Conservation (phyloP, 2,888 invertebrate genomes). For the Melanotus villosus region DNA sequence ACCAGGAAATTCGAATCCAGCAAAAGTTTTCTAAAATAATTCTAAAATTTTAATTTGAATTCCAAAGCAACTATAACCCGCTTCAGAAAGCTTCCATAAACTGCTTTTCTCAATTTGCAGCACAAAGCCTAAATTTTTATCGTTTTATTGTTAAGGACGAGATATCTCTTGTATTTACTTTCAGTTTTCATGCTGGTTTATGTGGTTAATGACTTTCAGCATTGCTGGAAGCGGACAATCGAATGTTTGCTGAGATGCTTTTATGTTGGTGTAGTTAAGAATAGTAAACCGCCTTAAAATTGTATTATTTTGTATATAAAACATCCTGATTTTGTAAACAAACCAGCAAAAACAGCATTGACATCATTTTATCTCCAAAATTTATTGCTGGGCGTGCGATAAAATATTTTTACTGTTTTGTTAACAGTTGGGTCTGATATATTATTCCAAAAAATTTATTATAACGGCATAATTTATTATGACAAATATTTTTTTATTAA, state of each 20-base stretch:
- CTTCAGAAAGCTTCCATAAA: neutral
- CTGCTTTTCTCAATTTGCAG: constrained; percentile 15
- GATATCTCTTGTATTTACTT: constrained; percentile 8
- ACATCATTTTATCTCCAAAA: neutral
- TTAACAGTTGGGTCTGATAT: too few species aligned
- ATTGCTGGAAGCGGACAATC: neutral
- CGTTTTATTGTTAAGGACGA: neutral
- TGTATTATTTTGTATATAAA: too few species aligned
- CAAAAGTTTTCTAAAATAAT: too few species aligned
- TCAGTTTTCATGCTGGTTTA: neutral
- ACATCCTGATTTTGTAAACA: too few species aligned
- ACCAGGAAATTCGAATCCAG: too few species aligned
- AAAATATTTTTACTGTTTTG: neutral
- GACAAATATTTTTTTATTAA: too few species aligned
- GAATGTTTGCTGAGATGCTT: neutral
- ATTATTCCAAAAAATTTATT: too few species aligned
- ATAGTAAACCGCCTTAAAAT: too few species aligned
- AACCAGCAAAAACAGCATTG: too few species aligned
- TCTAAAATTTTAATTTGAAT: too few species aligned
- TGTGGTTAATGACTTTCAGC: neutral
- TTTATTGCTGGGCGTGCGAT: neutral
- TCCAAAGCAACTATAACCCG: neutral
- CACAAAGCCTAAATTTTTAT: constrained; percentile 19
- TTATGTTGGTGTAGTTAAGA: neutral
- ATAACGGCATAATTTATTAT: too few species aligned